Evolutionary conservation across 2,797 vertebrate species (phyloP), one percentile per base, ranked within the genome.

Genomic region (Parauchenoglanis punctatus): DNA sequence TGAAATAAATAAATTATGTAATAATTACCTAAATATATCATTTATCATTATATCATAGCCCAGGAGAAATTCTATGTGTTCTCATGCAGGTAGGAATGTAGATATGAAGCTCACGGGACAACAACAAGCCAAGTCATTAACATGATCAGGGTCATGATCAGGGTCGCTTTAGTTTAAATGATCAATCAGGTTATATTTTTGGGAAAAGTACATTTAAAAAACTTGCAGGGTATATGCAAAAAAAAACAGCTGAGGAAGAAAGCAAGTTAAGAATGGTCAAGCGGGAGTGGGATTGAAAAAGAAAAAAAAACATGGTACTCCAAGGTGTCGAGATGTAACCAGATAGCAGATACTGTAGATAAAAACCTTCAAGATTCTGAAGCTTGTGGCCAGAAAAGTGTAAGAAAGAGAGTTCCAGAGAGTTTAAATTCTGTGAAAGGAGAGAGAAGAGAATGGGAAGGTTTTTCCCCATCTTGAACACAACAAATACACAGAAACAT

Each of bases 321-420:
- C 3, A 68, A 17, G 15, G 15, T 67, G 11, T 4, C 35, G 3
- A 40, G 35, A 28, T 15, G 1, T 31, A 70, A 17, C 23, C 25
- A 28, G 46, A 49, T 7, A 17, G 25, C 12, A 76, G 75, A 77
- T 40, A 40, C 35, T 40, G 35, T 40, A 40, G 35, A 40, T 40
- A 40, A 40, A 40, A 40, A 40, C 35, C 35, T 40, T 40, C 2
- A 40, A 40, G 35, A 40, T 77, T 49, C 52, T 54, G 75, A 56
- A 56, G n/a, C 75, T 31, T 28, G 75, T 54, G 49, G 46, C 75
- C 75, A 54, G 75, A 56, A 58, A 78, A 56, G 76, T 78, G 75
- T 28, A 54, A n/a, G 23, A 73, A 73, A 11, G 13, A 73, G 6
- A 49, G 46, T 49, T 7, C 8, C 6, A 49, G 8, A 49, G 46